A percentile compares a stretch with the other conserved stretches of the same genome.
Evolutionary conservation across 2,797 vertebrate species (phyloP).

Genomic region (Catharus ustulatus): DNA sequence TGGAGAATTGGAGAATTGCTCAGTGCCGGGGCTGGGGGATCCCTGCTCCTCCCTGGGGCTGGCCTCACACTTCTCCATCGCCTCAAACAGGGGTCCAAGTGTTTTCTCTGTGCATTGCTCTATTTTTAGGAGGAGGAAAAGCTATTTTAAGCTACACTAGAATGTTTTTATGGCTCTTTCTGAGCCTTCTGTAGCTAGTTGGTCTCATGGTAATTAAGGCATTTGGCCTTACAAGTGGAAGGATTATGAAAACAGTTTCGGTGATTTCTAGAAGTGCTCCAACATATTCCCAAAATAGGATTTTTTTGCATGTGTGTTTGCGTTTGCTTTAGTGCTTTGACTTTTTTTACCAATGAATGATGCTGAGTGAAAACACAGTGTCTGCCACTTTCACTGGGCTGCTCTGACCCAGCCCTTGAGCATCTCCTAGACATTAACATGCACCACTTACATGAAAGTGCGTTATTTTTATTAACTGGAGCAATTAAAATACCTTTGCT

Average conservation of each 20-base stretch:
- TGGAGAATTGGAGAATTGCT: not conserved
- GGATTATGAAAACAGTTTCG: constrained; percentile 54
- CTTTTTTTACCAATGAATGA: not conserved
- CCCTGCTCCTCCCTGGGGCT: not conserved
- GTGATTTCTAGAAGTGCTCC: constrained; percentile 23
- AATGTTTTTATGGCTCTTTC: constrained; percentile 45
- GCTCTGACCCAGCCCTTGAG: not conserved
- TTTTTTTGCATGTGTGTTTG: not conserved
- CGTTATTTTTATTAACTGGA: not conserved
- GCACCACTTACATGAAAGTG: fast-evolving
- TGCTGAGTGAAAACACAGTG: not conserved
- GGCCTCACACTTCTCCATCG: fast-evolving
- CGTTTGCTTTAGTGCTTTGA: not conserved
- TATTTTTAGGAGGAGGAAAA: constrained; percentile 61
- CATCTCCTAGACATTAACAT: not conserved
- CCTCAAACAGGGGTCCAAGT: not conserved
- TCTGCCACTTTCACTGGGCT: not conserved
- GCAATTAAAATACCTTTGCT: constrained; percentile 13
- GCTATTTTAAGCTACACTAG: constrained; percentile 45
- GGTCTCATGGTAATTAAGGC: constrained; percentile 67
- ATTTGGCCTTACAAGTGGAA: constrained; percentile 65
- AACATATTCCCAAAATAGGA: constrained; percentile 46
- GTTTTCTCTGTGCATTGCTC: constrained; percentile 27
- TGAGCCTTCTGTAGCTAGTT: constrained; percentile 5
- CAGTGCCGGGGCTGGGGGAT: not conserved